Base-by-base conservation (phyloP, 2,888 invertebrate species). In the Eumacrocentrus americanus region DNA sequence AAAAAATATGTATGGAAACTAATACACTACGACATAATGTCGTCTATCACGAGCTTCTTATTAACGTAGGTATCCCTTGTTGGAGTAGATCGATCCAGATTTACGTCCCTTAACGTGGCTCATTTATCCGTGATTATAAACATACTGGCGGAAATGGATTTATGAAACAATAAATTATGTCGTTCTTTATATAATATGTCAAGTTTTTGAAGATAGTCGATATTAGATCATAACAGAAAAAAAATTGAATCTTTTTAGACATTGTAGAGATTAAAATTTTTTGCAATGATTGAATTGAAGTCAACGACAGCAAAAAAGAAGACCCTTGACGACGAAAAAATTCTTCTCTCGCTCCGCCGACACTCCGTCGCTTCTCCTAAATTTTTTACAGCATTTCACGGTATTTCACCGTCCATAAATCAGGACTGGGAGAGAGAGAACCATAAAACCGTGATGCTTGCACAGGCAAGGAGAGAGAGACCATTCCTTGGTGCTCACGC, bases 391-490 rank as follows among this genome's bases (percentile, higher is more conserved):
- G 54, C 50, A 72, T 76, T 76, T 74, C 73, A 75, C 66, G 72
- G 70, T 67, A 69, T 72, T 67, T 66, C 67, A 69, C 68, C 68
- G 67, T 65, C 72, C 72, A 75, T 77, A 77, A 77, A 77, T 77
- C 76, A 77, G 71, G 40, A 61, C 60, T 62, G 64, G 63, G 66
- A 61, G 65, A 47, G 51, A 67, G 65, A 68, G 62, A 67, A 66
- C 72, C 75, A 71, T 77, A 77, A 77, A 77, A 71, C 65, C 66
- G 64, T 66, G 67, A 70, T 67, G 69, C 70, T 70, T 67, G 67
- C 64, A 51, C 56, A 55, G 57, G 58, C 58, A 29, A 44, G 55
- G 37, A 61, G 53, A 44, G 3, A 35, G 47, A 56, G 61, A 18
- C 14, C 22, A 58, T 38, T 58, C 29, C 42, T 34, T 53, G 51